These are phyloP conservation scores for Pseudopodoces humilis DNA, from an alignment of 2,113 vertebrate species.

Conservation along the genomic window DNA sequence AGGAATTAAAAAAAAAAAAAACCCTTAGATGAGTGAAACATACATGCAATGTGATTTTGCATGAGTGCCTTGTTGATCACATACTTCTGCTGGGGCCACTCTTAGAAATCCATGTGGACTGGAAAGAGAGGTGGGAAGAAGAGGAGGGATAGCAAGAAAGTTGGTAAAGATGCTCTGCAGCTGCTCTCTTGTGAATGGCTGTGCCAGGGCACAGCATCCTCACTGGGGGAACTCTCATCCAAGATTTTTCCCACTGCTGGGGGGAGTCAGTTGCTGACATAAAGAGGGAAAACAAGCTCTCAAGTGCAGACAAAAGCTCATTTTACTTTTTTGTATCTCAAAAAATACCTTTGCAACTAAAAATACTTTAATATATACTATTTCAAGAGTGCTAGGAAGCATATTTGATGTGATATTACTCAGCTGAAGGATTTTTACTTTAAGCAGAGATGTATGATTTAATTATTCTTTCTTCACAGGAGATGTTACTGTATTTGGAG, in stretches of 20 bases:
- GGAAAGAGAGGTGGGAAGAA: not conserved
- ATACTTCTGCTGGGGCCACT: not conserved
- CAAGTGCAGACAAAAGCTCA: not conserved
- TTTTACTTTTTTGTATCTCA: not conserved
- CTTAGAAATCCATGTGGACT: not conserved
- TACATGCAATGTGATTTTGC: not conserved
- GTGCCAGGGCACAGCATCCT: not conserved
- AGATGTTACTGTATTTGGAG: not conserved
- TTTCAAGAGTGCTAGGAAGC: not conserved
- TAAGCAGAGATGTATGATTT: not conserved
- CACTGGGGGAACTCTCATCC: not conserved
- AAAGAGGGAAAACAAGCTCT: not conserved
- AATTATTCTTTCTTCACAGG: not conserved
- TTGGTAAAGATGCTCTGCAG: not conserved
- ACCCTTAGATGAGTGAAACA: not conserved
- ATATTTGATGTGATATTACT: not conserved
- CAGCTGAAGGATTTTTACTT: not conserved
- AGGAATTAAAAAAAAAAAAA: not conserved
- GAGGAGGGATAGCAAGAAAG: not conserved
- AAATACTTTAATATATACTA: not conserved
- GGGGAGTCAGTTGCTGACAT: not conserved
- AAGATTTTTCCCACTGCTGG: not conserved
- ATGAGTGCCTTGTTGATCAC: not conserved
- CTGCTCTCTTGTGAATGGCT: not conserved
- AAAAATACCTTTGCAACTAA: not conserved